Conservation (phyloP, 2,797 vertebrate species). For the Merluccius polli region DNA sequence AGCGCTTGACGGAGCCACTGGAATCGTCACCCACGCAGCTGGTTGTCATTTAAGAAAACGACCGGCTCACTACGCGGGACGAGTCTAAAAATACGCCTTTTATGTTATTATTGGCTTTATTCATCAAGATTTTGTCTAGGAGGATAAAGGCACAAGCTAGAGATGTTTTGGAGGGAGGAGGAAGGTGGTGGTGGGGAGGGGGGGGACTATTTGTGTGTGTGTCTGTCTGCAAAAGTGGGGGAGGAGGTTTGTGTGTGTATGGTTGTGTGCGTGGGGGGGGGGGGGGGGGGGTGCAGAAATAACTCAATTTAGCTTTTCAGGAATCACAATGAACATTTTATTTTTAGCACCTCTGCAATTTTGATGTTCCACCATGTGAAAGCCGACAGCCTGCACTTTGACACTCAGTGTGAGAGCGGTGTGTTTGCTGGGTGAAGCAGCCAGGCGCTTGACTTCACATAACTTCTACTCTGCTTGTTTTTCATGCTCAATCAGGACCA, state of each 20-base stretch:
- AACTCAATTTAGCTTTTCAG: constrained; percentile 45
- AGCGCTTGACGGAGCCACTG: neutral
- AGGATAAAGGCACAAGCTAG: constrained; percentile 31
- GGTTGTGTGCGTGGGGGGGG: neutral
- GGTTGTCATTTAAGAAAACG: constrained; percentile 35
- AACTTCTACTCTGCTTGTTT: constrained; percentile 37
- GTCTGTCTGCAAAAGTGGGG: neutral
- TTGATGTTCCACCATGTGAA: constrained; percentile 62
- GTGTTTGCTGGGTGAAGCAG: constrained; percentile 42
- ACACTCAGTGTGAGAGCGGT: constrained; percentile 40
- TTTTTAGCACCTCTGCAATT: constrained; percentile 67
- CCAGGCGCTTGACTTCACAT: constrained; percentile 23
- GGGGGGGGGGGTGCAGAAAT: constrained; percentile 23
- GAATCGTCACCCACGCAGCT: constrained; percentile 12
- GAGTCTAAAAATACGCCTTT: constrained; percentile 47
- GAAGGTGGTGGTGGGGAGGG: neutral
- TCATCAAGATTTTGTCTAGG: constrained; percentile 14
- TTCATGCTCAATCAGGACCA: constrained; percentile 29
- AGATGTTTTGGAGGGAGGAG: constrained; percentile 5
- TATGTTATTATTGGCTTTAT: constrained; percentile 41
- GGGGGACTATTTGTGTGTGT: neutral
- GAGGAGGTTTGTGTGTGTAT: neutral
- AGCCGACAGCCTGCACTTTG: constrained; percentile 58
- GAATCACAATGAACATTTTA: constrained; percentile 50
- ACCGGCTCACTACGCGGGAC: constrained; percentile 20